These are phyloP conservation scores for Aeoliscus strigatus DNA, from an alignment of 2,797 vertebrate genomes.

Conservation along the genomic window DNA sequence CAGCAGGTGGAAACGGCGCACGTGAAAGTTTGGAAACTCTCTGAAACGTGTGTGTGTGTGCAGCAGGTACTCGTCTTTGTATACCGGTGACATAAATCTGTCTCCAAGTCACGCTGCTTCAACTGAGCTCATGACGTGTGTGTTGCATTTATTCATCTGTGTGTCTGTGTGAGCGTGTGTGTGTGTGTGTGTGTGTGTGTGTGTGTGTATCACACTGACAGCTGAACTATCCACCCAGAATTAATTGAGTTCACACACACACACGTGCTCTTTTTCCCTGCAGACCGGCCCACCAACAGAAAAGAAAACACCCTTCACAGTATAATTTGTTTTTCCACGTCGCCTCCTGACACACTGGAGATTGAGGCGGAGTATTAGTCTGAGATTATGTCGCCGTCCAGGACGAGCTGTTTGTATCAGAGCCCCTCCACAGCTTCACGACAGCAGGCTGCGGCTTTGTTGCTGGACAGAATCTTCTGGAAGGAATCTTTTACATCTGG, in stretches of 20 bases:
- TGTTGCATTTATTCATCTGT: background rate
- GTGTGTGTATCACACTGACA: slow-evolving; percentile 26
- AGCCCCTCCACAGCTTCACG: no score
- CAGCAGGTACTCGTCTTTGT: no score
- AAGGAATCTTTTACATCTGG: no score
- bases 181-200: slow-evolving; percentile 1
- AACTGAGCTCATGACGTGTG: no score
- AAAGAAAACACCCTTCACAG: slow-evolving; percentile 32
- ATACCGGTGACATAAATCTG: no score
- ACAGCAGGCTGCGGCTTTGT: slow-evolving; percentile 11
- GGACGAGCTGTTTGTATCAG: slow-evolving; percentile 8
- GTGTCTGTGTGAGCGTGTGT: slow-evolving; percentile 1
- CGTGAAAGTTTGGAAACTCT: no score
- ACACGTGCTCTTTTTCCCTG: no score
- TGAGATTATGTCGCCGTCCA: slow-evolving; percentile 28
- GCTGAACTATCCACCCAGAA: slow-evolving; percentile 44
- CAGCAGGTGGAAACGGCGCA: no score
- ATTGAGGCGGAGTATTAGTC: slow-evolving; percentile 37
- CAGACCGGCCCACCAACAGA: slow-evolving; percentile 3
- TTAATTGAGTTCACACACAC: slow-evolving; percentile 50
- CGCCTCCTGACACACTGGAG: slow-evolving; percentile 33
- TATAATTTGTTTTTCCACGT: slow-evolving; percentile 36
- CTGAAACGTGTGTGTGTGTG: no score
- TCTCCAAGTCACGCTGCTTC: no score
- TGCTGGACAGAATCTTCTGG: slow-evolving; percentile 4